These are phyloP conservation scores for Denticeps clupeoides DNA, from an alignment of 2,797 vertebrate species.

Conservation along the genomic window DNA sequence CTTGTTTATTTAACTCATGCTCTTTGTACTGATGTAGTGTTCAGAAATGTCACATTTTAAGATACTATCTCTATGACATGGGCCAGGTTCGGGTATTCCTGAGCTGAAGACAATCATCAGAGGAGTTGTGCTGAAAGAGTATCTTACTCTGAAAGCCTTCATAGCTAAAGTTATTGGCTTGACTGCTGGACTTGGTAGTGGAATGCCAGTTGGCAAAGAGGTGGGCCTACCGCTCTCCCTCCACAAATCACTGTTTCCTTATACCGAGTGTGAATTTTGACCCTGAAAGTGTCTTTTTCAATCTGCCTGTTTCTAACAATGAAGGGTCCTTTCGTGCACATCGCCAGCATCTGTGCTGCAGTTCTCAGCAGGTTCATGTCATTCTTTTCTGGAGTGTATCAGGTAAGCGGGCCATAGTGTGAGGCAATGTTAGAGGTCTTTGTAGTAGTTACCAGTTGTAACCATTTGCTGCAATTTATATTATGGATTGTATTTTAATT, in stretches of 20 bases:
- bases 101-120: slow-evolving; percentile 93
- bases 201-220: slow-evolving; percentile 93
- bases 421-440: no score
- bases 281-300: neutral
- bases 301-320: slow-evolving; percentile 3
- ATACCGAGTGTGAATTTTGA: neutral
- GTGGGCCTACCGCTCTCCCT: slow-evolving; percentile 39
- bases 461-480: no score
- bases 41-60: neutral
- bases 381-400: slow-evolving; percentile 81
- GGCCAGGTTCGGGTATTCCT: slow-evolving; percentile 82
- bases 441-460: no score
- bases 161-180: slow-evolving; percentile 84
- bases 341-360: slow-evolving; percentile 90
- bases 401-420: slow-evolving; percentile 62
- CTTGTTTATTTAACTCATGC: no score
- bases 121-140: slow-evolving; percentile 91
- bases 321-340: slow-evolving; percentile 96
- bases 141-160: slow-evolving; percentile 85
- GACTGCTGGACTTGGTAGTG: slow-evolving; percentile 82
- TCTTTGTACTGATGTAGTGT: no score
- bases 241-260: neutral
- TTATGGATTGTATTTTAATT: no score
- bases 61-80: neutral
- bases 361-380: slow-evolving; percentile 89